Evolutionary conservation across 2,797 vertebrate genomes (phyloP), one percentile per base, ranked within the genome.

Genomic region (Bovichtus diacanthus): DNA sequence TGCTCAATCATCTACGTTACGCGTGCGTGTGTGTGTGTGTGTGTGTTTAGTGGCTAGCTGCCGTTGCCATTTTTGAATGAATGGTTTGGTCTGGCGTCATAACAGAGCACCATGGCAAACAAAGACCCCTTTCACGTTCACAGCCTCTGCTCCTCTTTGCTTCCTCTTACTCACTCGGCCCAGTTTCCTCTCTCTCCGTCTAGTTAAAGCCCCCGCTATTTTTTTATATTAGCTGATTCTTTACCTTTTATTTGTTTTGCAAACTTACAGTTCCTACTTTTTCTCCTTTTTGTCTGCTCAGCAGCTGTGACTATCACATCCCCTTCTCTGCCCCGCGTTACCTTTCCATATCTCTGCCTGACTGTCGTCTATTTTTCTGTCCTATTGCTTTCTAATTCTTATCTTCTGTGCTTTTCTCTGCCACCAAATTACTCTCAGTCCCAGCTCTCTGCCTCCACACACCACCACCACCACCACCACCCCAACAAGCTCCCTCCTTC

Each of bases 71-170:
- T 87, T n/a, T 74, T 76, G 70, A 88, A 81, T 79, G 76, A 78
- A 80, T 55, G 75, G 74, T 87, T 87, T 75, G 62, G 71, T 74
- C 69, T 78, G 81, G 82, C 76, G 60, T 92, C 84, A 87, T 84
- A 86, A 89, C 82, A 82, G 74, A 82, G 74, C 78, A 55, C 69
- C 25, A 77, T 66, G 74, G 62, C 83, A 86, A 87, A 93, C 90
- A 93, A 93, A 91, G 87, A 84, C 43, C 73, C 74, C 78, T 87
- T 94, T 93, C 80, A 92, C 74, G 3, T 87, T 81, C 76, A 66
- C 71, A 67, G 84, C 62, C 77, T 67, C 85, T 34, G 72, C 77
- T 67, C 58, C 74, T 76, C 64, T 81, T 69, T 74, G 72, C 76
- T 77, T 81, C 75, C 70, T 71, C 72, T 68, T 70, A 72, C 44